Base-by-base conservation (phyloP, 2,888 invertebrate genomes). In the Microctonus hyperodae region DNA sequence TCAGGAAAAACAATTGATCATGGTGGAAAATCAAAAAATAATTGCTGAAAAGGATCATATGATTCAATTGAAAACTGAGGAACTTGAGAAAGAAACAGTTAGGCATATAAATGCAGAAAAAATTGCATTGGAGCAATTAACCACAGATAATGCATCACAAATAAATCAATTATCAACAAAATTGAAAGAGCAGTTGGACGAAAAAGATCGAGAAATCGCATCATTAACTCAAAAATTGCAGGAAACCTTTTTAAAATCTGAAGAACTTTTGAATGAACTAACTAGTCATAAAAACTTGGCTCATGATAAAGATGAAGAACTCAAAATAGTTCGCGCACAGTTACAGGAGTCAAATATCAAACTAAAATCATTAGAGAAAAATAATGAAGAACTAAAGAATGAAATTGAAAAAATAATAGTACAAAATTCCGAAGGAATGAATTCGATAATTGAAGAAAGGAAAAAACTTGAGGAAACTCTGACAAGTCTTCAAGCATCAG, bases 401-500 rank as follows among this genome's bases (percentile, higher is more conserved):
- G 83, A 88, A 69, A 88, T 82, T 33, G 70, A 75, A 35, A 75
- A 72, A 9, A 71, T 78, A 22, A 73, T 88, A 75, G 85, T 86
- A 16, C 87, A 88, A 64, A 82, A 88, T 22, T 88, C 88, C 79
- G 80, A 86, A 4, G 88, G 90, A 71, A 72, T 55, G 73, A 68
- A 64, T 65, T 10, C 64, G 40, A 58, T 79, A 50, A 64, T 71
- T 28, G 72, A 78, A 28, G 80, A 83, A 64, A 84, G 83, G 66
- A 74, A 76, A 48, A 81, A 81, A 73, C 76, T 84, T 70, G 81
- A 83, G 67, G 74, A 75, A 62, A 75, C 80, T 75, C 85, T 91
- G 62, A 81, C 86, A 65, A 85, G 85, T 74, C 79, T 90, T 44
- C 88, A 87, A 50, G 86, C 86, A n/a, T 87, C 88, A 70, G 86